Evolutionary conservation across 2,888 invertebrate species (phyloP).

Genomic region (Acrobasis repandana): DNA sequence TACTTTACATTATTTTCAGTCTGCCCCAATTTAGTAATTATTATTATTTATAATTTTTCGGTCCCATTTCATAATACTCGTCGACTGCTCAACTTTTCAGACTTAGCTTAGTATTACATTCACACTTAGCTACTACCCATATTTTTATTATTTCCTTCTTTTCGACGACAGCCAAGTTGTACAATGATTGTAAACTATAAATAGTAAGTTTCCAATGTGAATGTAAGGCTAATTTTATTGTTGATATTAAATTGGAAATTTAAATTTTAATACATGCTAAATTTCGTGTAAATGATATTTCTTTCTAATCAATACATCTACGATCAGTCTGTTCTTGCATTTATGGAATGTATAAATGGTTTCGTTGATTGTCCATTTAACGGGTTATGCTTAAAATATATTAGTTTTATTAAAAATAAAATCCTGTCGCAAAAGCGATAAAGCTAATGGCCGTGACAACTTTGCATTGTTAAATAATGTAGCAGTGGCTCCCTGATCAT

Average conservation of each 20-base stretch:
- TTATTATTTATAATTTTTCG: conserved; percentile 57
- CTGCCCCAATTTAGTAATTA: conserved; percentile 58
- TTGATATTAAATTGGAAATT: conserved; percentile 13
- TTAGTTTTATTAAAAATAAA: conserved; percentile 6
- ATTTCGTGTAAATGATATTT: conserved; percentile 44
- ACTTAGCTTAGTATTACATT: conserved; percentile 27
- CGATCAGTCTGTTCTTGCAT: conserved; percentile 60
- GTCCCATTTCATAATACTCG: conserved; percentile 71
- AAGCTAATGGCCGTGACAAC: background rate
- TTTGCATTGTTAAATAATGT: too few species aligned
- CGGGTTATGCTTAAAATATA: background rate
- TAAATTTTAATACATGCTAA: conserved; percentile 25
- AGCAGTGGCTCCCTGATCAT: too few species aligned
- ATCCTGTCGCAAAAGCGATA: conserved; percentile 15
- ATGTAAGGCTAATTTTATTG: conserved; percentile 25
- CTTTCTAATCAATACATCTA: conserved; percentile 50
- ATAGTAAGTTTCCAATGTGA: conserved; percentile 15
- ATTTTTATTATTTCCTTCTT: background rate
- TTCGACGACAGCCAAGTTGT: background rate
- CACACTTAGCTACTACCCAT: conserved; percentile 15
- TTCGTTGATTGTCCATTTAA: conserved; percentile 23
- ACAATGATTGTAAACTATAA: background rate
- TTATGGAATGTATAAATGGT: conserved; percentile 59
- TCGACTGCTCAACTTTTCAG: conserved; percentile 39
- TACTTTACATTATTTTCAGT: conserved; percentile 61